Percentiles rank a stretch among this genome's conserved stretches.
phyloP scores from a whole-genome alignment of 2,113 vertebrate genomes.

The Clinocottus analis region DNA sequence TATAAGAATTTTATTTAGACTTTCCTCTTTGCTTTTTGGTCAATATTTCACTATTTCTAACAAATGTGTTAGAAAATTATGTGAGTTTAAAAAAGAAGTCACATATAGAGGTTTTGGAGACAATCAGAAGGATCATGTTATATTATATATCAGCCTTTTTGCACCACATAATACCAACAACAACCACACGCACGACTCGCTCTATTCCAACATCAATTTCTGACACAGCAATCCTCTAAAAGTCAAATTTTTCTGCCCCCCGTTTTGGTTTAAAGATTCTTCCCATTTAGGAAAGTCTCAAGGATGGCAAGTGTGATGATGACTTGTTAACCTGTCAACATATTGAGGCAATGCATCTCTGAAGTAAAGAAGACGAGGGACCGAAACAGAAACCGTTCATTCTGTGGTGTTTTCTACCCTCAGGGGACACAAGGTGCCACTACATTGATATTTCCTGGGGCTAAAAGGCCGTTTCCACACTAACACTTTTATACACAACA shows the following conservation, averaged over 20 bases:
- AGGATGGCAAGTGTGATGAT: not conserved
- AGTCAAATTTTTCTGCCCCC: not conserved
- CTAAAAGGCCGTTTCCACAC: slow-evolving; percentile 61
- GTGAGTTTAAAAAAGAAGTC: slow-evolving; percentile 4
- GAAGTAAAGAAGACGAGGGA: not conserved
- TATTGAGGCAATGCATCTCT: not conserved
- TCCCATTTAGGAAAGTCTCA: not conserved
- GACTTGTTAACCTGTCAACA: slow-evolving; percentile 6
- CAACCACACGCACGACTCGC: too few relatives aligned
- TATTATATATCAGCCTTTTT: too few relatives aligned
- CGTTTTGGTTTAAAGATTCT: not conserved
- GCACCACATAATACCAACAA: too few relatives aligned
- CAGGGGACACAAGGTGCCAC: slow-evolving; percentile 47
- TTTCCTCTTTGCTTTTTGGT: not conserved
- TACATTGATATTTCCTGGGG: slow-evolving; percentile 68
- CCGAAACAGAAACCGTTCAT: slow-evolving; percentile 24
- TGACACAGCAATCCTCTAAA: not conserved
- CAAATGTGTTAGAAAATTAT: not conserved
- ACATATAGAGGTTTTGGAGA: too few relatives aligned
- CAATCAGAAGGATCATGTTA: too few relatives aligned
- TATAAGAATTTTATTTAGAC: not conserved
- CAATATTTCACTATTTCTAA: not conserved
- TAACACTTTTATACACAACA: slow-evolving; percentile 36
- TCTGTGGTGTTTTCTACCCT: slow-evolving; percentile 29
- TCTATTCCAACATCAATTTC: too few relatives aligned